These are phyloP conservation scores for Bagarius yarrelli DNA, from an alignment of 2,113 vertebrate genomes.

Conservation along the genomic window DNA sequence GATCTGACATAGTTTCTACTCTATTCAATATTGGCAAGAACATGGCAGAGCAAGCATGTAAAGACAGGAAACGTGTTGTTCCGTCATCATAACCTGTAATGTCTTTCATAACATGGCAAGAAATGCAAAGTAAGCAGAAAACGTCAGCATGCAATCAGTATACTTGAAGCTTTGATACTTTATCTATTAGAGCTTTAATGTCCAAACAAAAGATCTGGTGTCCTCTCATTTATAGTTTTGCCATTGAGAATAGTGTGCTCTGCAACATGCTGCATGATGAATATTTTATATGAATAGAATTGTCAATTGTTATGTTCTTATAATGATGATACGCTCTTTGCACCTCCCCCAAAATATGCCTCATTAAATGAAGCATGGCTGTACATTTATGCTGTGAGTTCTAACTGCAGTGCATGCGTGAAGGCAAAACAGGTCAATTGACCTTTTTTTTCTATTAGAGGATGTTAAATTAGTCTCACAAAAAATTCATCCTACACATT, in stretches of 20 bases:
- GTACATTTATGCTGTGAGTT: neutral
- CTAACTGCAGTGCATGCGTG: neutral
- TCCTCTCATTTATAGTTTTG: neutral
- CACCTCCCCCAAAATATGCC: neutral
- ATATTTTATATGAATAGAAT: neutral
- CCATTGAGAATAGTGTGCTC: neutral
- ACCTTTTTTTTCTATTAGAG: neutral
- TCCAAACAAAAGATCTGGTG: neutral
- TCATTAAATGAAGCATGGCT: neutral
- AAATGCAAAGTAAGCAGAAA: neutral
- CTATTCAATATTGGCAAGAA: neutral
- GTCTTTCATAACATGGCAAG: neutral
- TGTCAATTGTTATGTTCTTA: neutral
- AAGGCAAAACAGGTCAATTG: neutral
- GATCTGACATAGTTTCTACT: neutral
- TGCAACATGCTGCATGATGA: neutral
- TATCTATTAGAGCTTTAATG: neutral
- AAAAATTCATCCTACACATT: conserved; percentile 1
- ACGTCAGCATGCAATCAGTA: neutral
- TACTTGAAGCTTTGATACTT: neutral
- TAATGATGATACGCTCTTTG: neutral
- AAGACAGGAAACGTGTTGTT: neutral
- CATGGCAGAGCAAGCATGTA: neutral
- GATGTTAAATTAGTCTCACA: neutral
- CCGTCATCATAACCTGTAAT: neutral